Percentiles rank a stretch among this genome's conserved stretches.
Evolutionary conservation across 2,888 invertebrate genomes (phyloP).

Genomic region (Gnatocerus cornutus): DNA sequence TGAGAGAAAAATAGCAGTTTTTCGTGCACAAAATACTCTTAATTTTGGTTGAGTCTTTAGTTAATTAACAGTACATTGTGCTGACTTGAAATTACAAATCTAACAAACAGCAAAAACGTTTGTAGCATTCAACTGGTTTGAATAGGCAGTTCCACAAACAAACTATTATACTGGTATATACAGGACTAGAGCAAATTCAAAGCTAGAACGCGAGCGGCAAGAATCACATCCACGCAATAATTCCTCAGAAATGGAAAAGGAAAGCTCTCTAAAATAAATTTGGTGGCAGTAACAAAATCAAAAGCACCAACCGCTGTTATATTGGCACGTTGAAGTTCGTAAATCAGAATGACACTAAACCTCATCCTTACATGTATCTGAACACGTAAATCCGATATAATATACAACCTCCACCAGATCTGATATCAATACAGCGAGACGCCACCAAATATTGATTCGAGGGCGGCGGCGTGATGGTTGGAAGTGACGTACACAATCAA

Average conservation of each 20-base stretch:
- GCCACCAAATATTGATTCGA: conserved; percentile 65
- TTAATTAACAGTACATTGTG: no score
- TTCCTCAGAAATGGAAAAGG: conserved; percentile 41
- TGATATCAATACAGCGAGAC: conserved; percentile 65
- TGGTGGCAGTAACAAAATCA: conserved; percentile 46
- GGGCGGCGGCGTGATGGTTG: conserved; percentile 54
- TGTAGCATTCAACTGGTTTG: conserved; percentile 11
- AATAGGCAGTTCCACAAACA: conserved; percentile 27
- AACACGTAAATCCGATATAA: conserved; percentile 68
- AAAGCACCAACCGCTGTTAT: conserved; percentile 39
- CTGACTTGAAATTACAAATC: no score
- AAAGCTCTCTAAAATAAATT: conserved; percentile 45
- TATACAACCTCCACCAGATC: conserved; percentile 66
- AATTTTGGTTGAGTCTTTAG: no score
- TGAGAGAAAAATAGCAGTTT: no score
- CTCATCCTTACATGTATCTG: conserved; percentile 66
- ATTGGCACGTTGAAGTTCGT: conserved; percentile 57
- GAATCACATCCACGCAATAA: conserved; percentile 38
- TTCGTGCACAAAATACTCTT: no score
- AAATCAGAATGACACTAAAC: conserved; percentile 67
- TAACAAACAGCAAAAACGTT: conserved; percentile 6
- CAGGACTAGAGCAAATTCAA: conserved; percentile 20
- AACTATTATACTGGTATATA: conserved; percentile 29
- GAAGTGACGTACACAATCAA: conserved; percentile 62
- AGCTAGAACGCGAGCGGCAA: conserved; percentile 15